phyloP scores from a whole-genome alignment of 2,888 invertebrate species.

The Sarcophaga rosellei region DNA sequence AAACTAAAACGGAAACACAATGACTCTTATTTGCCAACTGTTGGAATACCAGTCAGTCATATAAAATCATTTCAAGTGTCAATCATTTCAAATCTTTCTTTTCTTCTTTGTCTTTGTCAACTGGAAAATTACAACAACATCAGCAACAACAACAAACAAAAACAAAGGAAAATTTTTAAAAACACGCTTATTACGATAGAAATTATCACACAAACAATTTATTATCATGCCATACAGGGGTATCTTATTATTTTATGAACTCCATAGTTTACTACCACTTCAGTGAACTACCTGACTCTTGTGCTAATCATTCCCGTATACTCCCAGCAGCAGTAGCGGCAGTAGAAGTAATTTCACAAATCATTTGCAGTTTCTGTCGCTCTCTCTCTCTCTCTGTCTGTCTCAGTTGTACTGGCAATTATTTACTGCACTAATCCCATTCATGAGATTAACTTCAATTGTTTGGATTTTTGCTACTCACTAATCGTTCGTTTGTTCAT shows the following conservation, averaged over 20 bases:
- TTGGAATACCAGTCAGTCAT: not conserved
- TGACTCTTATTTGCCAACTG: not conserved
- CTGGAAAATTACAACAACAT: not conserved
- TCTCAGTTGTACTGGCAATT: conserved; percentile 11
- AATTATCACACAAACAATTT: conserved; percentile 30
- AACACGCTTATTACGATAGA: not conserved
- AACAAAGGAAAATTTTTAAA: not conserved
- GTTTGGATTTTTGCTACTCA: conserved; percentile 25
- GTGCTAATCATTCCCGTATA: no score
- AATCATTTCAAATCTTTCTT: not conserved
- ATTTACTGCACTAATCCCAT: conserved; percentile 54
- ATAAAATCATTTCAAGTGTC: conserved; percentile 9
- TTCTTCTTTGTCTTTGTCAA: no score
- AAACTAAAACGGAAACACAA: conserved; percentile 28
- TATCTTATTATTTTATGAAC: conserved; percentile 56
- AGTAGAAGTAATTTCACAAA: no score
- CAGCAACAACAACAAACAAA: not conserved
- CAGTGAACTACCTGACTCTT: not conserved
- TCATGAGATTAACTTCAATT: conserved; percentile 58
- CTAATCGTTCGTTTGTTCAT: conserved; percentile 29
- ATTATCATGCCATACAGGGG: conserved; percentile 38
- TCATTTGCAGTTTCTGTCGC: not conserved
- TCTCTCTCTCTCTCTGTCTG: not conserved
- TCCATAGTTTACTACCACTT: conserved; percentile 29
- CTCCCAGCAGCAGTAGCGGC: no score